Conservation (phyloP, 2,113 vertebrate genomes). For the Xiphophorus maculatus region DNA sequence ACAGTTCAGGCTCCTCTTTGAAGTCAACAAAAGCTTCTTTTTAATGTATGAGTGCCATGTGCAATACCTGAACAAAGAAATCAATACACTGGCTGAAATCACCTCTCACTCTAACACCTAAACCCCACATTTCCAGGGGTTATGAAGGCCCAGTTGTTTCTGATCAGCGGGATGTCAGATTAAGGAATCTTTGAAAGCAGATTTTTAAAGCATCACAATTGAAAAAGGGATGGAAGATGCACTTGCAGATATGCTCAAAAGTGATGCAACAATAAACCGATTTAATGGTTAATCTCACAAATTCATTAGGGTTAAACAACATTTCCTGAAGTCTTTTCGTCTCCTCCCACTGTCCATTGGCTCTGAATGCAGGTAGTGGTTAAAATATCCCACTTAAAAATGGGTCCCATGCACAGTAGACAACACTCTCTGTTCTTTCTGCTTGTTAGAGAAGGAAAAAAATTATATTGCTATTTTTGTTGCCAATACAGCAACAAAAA, state of each 20-base stretch:
- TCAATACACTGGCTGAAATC: neutral
- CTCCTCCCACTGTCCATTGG: neutral
- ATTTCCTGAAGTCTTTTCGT: neutral
- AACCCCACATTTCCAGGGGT: neutral
- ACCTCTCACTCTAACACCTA: neutral
- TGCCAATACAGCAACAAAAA: no score
- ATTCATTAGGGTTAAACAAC: neutral
- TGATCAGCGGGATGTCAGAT: neutral
- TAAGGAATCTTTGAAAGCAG: neutral
- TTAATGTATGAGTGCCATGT: neutral
- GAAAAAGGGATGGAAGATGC: neutral
- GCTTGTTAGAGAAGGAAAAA: no score
- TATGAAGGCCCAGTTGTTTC: neutral
- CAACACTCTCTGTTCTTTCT: no score
- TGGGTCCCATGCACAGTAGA: neutral
- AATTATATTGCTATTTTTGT: no score
- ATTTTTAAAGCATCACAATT: neutral
- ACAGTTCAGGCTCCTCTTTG: neutral
- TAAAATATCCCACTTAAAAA: neutral
- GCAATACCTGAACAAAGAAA: neutral
- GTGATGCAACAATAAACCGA: neutral
- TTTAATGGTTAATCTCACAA: neutral
- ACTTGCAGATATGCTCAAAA: neutral
- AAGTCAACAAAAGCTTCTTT: conserved; percentile 5
- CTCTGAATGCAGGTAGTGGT: neutral